These are phyloP conservation scores for Allophyes oxyacanthae DNA, from an alignment of 2,888 invertebrate genomes.

Conservation along the genomic window DNA sequence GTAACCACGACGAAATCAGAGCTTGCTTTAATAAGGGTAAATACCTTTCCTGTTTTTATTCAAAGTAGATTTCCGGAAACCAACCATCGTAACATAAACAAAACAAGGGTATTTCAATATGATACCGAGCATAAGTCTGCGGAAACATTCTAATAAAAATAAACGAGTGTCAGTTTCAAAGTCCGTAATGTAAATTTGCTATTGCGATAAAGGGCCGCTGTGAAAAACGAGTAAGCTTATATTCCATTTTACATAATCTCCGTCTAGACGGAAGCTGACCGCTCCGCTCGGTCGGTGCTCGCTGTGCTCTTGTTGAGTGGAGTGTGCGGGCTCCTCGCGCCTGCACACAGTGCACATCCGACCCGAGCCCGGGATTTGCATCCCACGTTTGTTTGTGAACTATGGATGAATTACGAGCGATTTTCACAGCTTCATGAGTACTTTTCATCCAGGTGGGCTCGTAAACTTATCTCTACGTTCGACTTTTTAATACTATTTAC, in stretches of 20 bases:
- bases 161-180: constrained; percentile 74
- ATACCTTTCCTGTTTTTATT: constrained; percentile 59
- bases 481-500: constrained; percentile 57
- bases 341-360: constrained; percentile 45
- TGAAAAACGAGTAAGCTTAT: constrained; percentile 78
- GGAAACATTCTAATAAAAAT: constrained; percentile 75
- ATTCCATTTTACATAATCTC: constrained; percentile 85
- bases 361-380: constrained; percentile 66
- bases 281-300: constrained; percentile 56
- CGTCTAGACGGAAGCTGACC: constrained; percentile 85
- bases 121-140: constrained; percentile 67
- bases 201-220: constrained; percentile 74
- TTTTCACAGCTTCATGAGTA: constrained; percentile 72
- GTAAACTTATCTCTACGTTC: constrained; percentile 41
- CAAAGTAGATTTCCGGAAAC: constrained; percentile 50
- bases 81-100: constrained; percentile 65
- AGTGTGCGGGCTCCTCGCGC: constrained; percentile 27
- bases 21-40: constrained; percentile 8
- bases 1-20: constrained; percentile 11
- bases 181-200: constrained; percentile 73
- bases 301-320: constrained; percentile 70
- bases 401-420: constrained; percentile 71
- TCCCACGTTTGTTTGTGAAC: constrained; percentile 72
- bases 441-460: constrained; percentile 68
- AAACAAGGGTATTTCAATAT: constrained; percentile 67